Evolutionary conservation across 2,113 vertebrate species (phyloP).

Genomic region (Rhinoptilus africanus): DNA sequence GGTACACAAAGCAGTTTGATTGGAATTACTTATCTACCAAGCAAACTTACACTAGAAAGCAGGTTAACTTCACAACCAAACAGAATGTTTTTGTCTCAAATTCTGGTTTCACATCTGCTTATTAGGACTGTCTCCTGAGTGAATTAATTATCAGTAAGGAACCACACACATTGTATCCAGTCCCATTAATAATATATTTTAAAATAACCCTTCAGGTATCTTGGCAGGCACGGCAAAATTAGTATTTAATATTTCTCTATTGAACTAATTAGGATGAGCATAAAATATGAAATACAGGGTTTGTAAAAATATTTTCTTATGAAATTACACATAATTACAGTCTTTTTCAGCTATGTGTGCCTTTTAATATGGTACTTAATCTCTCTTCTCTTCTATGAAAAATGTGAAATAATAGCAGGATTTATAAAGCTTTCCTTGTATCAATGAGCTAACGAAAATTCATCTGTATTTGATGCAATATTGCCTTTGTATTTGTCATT

Average conservation of each 20-base stretch:
- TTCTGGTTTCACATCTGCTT: not conserved
- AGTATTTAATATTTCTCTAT: constrained; percentile 40
- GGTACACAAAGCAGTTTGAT: not conserved
- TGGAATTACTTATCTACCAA: not conserved
- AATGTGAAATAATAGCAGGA: constrained; percentile 25
- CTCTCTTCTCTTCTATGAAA: not conserved
- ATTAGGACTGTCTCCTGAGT: not conserved
- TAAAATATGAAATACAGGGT: constrained; percentile 35
- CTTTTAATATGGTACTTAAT: constrained; percentile 26
- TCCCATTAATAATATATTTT: constrained; percentile 25
- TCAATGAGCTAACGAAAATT: not conserved
- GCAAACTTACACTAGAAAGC: not conserved
- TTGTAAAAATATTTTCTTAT: constrained; percentile 61
- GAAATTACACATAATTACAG: constrained; percentile 37
- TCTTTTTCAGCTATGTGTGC: constrained; percentile 2
- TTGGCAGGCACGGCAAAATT: constrained; percentile 38
- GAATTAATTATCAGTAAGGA: constrained; percentile 23
- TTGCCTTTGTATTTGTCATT: not conserved
- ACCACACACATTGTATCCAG: constrained; percentile 7
- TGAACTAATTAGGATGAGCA: constrained; percentile 50
- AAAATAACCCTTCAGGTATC: constrained; percentile 49
- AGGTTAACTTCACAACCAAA: not conserved
- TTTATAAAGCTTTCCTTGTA: not conserved
- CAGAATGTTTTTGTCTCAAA: constrained; percentile 6
- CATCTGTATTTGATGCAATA: not conserved